A percentile compares a stretch with the other conserved stretches of the same genome.
Evolutionary conservation across 2,888 invertebrate genomes (phyloP).

Genomic region (Cotesia congregata): DNA sequence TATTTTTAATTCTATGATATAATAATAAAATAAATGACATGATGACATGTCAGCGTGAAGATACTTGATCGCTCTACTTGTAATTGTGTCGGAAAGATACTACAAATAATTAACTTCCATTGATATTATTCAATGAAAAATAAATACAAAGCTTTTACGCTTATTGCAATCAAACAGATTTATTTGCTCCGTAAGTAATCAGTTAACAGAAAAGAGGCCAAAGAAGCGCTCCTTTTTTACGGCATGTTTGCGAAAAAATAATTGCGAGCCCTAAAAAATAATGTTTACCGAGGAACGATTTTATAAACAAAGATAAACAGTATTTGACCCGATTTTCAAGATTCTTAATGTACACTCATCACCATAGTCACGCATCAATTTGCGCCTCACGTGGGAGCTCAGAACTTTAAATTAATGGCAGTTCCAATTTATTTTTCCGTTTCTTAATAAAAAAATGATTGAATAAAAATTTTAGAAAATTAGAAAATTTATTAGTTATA

Average conservation of each 20-base stretch:
- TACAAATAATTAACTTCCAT: slow-evolving; percentile 28
- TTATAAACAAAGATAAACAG: slow-evolving; percentile 26
- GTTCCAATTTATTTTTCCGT: neutral
- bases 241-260: slow-evolving; percentile 37
- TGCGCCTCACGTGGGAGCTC: slow-evolving; percentile 15
- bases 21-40: slow-evolving; percentile 33
- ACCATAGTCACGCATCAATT: slow-evolving; percentile 56
- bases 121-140: neutral
- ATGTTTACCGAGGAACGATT: slow-evolving; percentile 35
- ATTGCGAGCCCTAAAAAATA: slow-evolving; percentile 38
- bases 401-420: neutral
- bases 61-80: slow-evolving; percentile 59
- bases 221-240: neutral
- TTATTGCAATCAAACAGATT: neutral
- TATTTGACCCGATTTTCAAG: slow-evolving; percentile 56
- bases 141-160: neutral
- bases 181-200: neutral
- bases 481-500: neutral
- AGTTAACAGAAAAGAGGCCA: neutral
- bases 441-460: neutral
- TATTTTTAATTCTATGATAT: neutral
- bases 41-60: slow-evolving; percentile 43
- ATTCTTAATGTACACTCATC: slow-evolving; percentile 49
- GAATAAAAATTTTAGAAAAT: neutral
- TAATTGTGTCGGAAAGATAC: slow-evolving; percentile 35